Percentiles rank a stretch among this genome's conserved stretches.
phyloP scores from a whole-genome alignment of 1,140 invertebrate genomes.

The Chlorops oryzae region DNA sequence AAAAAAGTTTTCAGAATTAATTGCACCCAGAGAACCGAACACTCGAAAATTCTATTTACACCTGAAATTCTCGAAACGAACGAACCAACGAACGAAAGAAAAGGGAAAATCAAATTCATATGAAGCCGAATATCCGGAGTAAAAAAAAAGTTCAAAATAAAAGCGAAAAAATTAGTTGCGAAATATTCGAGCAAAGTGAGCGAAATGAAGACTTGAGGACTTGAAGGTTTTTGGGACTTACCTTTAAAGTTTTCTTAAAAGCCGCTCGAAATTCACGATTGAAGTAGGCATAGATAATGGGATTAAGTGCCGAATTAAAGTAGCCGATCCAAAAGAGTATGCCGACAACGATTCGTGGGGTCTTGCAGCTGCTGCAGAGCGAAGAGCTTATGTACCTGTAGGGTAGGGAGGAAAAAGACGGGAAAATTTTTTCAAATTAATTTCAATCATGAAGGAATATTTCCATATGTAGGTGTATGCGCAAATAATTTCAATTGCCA shows the following conservation, averaged over 20 bases:
- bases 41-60: too few relatives aligned
- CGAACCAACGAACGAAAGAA: too few relatives aligned
- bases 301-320: conserved; percentile 94
- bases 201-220: conserved; percentile 4
- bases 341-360: conserved; percentile 63
- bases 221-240: too few relatives aligned
- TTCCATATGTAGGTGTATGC: neutral
- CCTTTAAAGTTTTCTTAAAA: conserved; percentile 86
- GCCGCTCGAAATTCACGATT: conserved; percentile 91
- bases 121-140: too few relatives aligned
- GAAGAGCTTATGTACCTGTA: conserved; percentile 78
- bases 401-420: conserved; percentile 1
- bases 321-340: conserved; percentile 95
- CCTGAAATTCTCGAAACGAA: too few relatives aligned
- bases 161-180: neutral
- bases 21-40: too few relatives aligned
- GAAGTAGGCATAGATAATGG: conserved; percentile 95
- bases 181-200: conserved; percentile 6
- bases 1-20: too few relatives aligned
- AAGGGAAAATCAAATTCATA: too few relatives aligned
- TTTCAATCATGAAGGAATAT: neutral
- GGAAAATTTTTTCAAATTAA: neutral
- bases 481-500: neutral
- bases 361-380: conserved; percentile 62
- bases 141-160: conserved; percentile 20